phyloP scores from a whole-genome alignment of 2,113 vertebrate genomes.

The Butorides virescens region DNA sequence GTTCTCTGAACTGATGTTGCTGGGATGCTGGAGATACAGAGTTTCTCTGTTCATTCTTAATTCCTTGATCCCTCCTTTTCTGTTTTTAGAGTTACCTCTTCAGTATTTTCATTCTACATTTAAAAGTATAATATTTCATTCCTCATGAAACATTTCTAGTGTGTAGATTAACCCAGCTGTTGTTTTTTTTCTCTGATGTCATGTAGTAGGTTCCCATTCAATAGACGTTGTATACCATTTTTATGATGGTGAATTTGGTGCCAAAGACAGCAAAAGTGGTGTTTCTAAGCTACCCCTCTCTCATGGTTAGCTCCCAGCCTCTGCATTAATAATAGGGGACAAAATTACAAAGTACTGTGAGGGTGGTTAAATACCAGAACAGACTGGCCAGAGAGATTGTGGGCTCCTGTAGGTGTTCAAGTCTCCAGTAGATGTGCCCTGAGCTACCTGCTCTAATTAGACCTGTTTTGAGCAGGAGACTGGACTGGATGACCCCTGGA shows the following conservation, averaged over 20 bases:
- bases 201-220: background rate
- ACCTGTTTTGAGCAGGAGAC: background rate
- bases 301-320: background rate
- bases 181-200: background rate
- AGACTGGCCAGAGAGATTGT: background rate
- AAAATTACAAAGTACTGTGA: background rate
- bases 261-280: background rate
- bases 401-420: background rate
- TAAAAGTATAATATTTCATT: background rate
- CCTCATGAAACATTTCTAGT: background rate
- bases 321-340: background rate
- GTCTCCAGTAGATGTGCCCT: background rate
- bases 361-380: background rate
- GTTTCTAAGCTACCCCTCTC: background rate
- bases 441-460: background rate
- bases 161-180: background rate
- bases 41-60: background rate
- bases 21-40: background rate
- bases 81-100: background rate
- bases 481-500: background rate
- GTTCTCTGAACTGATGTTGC: background rate
- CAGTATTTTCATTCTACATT: background rate
- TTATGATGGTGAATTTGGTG: background rate
- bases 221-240: rapidly evolving
- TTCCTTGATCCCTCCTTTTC: background rate